Percentiles rank a stretch among this genome's conserved stretches.
These are phyloP conservation scores for Amphiprion clarkii DNA, from an alignment of 2,797 vertebrate genomes.

Conservation along the genomic window DNA sequence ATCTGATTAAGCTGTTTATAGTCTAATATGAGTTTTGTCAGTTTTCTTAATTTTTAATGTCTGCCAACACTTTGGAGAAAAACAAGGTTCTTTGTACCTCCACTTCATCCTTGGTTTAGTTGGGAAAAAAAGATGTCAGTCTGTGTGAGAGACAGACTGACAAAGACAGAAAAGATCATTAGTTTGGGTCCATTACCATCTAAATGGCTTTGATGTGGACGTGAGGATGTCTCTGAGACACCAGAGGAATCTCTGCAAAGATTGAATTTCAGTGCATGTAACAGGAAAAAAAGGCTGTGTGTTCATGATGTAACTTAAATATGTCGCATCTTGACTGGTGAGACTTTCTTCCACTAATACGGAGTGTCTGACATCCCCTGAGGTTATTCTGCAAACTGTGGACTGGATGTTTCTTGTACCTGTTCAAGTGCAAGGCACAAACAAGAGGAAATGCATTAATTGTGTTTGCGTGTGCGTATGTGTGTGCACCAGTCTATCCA, in stretches of 20 bases:
- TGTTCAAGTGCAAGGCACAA: slow-evolving; percentile 8
- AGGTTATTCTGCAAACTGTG: background rate
- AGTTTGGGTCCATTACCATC: background rate
- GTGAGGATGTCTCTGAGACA: background rate
- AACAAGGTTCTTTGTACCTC: background rate
- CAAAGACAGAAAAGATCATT: slow-evolving; percentile 1
- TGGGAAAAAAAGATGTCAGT: background rate
- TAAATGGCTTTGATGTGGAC: background rate
- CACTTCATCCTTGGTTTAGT: background rate
- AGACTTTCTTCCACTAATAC: background rate
- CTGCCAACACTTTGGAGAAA: background rate
- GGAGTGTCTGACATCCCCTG: slow-evolving; percentile 10
- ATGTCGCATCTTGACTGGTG: background rate
- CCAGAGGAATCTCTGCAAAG: background rate
- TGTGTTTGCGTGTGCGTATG: slow-evolving; percentile 26
- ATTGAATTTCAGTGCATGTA: background rate
- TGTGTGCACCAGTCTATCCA: background rate
- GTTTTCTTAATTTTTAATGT: background rate
- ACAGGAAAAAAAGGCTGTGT: background rate
- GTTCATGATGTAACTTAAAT: slow-evolving; percentile 8
- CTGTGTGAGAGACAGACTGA: too few relatives aligned
- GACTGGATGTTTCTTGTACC: slow-evolving; percentile 11
- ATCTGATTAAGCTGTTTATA: background rate
- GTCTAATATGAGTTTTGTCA: background rate
- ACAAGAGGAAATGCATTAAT: background rate